Percentiles rank a stretch among this genome's conserved stretches.
Evolutionary conservation across 2,113 vertebrate species (phyloP).

Genomic region (Vanacampus margaritifer): DNA sequence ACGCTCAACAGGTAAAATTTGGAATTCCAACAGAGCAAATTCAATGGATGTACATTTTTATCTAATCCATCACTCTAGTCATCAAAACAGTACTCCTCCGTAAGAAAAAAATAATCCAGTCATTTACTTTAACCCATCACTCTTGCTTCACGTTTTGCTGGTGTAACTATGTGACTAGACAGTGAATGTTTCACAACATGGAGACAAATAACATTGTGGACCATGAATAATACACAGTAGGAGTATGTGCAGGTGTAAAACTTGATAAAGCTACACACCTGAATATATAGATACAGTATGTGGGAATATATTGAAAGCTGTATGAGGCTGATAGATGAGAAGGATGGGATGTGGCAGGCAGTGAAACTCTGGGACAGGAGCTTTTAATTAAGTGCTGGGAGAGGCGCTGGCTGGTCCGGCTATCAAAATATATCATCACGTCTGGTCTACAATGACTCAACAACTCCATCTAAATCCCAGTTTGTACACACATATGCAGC

Average conservation of each 20-base stretch:
- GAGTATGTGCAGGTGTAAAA: conserved; percentile 18
- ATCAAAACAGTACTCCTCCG: not conserved
- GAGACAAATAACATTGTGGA: conserved; percentile 4
- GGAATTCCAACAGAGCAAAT: not conserved
- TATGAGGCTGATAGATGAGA: conserved; percentile 34
- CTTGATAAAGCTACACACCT: conserved; percentile 4
- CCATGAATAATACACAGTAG: conserved; percentile 22
- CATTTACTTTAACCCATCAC: conserved; percentile 14
- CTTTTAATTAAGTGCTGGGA: conserved; percentile 51
- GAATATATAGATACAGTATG: conserved; percentile 7
- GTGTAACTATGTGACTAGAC: conserved; percentile 21
- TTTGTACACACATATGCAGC: not conserved
- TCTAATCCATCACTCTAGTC: not conserved
- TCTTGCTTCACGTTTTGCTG: conserved; percentile 8
- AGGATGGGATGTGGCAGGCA: conserved; percentile 29
- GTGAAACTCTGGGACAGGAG: conserved; percentile 19
- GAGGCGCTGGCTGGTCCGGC: conserved; percentile 22
- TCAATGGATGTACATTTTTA: not conserved
- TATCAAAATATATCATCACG: conserved; percentile 41
- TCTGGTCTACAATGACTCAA: conserved; percentile 26
- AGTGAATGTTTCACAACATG: conserved; percentile 9
- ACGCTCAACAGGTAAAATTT: not conserved
- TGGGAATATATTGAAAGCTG: conserved; percentile 13
- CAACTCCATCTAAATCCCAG: conserved; percentile 14
- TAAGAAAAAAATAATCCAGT: conserved; percentile 14